phyloP scores from a whole-genome alignment of 2,113 vertebrate species.

The Narcine bancroftii region DNA sequence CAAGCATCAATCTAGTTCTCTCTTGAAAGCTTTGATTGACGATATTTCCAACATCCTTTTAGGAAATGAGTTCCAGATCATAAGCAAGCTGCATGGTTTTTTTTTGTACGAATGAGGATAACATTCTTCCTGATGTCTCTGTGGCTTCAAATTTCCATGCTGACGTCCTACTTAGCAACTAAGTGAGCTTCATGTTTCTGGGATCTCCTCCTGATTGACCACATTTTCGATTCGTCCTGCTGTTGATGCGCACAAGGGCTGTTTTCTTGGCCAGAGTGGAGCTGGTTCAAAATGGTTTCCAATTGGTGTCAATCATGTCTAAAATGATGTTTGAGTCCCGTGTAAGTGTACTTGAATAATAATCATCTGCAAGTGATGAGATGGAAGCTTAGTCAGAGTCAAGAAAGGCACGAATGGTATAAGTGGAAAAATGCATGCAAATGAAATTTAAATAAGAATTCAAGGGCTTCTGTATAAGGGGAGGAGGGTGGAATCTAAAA shows the following conservation, averaged over 20 bases:
- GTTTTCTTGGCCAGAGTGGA: neutral
- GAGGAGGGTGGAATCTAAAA: neutral
- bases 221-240: neutral
- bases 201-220: no score
- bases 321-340: neutral
- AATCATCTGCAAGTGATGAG: neutral
- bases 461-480: neutral
- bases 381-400: neutral
- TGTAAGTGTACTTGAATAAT: conserved; percentile 6
- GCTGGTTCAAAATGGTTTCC: neutral
- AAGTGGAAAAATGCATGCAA: neutral
- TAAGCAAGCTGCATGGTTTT: no score
- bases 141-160: neutral
- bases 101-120: neutral
- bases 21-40: no score
- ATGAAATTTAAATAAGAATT: neutral
- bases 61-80: no score
- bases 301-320: neutral
- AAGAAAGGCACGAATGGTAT: neutral
- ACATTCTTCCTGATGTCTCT: neutral
- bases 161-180: neutral
- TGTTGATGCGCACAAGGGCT: neutral
- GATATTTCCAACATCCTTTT: no score
- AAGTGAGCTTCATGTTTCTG: neutral
- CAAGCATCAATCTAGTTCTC: no score